Base-by-base conservation (phyloP, 2,113 vertebrate genomes). In the Micronisus gabar region DNA sequence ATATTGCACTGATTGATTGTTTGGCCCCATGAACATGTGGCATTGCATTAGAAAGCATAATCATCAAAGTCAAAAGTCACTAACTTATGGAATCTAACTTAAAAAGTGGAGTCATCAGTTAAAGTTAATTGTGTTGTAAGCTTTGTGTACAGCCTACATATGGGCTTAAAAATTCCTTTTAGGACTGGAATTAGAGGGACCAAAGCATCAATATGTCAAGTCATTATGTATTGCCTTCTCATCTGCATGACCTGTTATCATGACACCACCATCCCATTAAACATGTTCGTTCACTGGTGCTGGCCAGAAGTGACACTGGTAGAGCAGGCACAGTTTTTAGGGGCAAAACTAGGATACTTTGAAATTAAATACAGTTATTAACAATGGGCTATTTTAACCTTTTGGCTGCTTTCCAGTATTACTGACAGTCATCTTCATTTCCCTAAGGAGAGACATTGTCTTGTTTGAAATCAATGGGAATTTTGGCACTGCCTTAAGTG, bases 1-100 rank as follows among this genome's bases (percentile, higher is more conserved):
- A 85, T 76, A 94, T 53, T 96, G 75, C 59, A 63, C 30, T 92
- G 82, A 89, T 73, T 92, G 86, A 95, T 95, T 93, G 41, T 84
- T 85, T 89, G 85, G 45, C 56, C 70, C 58, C 8, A 3, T 79
- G 61, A 94, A 61, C 7, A 0, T 32, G 66, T 20, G 63, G 25
- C 29, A 85, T 58, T 38, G 58, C 32, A 67, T 94, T 92, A 87
- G 59, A 82, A 85, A 93, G 40, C 55, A 90, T 95, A 83, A 97
- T 86, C 45, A 73, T 85, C 55, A 85, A 36, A 94, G 86, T 45
- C 62, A 91, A 93, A 95, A 48, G 34, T 72, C 58, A 82, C 59
- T 22, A 65, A 62, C 45, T 86, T 75, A 20, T 81, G 53, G 67
- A 70, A 86, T 47, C 52, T 26, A n/a, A 70, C 80, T 81, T 88